Conservation (phyloP, 2,888 invertebrate species). For the Scaptomyza tumidula region DNA sequence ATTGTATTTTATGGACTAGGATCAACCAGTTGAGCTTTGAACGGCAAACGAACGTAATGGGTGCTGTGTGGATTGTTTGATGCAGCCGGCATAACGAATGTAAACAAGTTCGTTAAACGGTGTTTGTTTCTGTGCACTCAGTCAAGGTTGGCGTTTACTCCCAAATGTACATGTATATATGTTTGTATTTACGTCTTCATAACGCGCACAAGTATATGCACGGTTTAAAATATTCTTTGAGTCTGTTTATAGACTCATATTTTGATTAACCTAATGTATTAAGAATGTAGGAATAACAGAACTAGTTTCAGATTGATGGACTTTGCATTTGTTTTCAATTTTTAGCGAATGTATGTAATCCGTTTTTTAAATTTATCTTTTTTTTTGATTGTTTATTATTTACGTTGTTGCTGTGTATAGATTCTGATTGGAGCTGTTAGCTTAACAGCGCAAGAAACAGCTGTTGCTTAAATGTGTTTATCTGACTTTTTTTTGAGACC, state of each 20-base stretch:
- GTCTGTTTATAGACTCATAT: slow-evolving; percentile 41
- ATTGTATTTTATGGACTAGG: not conserved
- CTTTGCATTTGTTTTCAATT: slow-evolving; percentile 39
- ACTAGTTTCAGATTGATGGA: slow-evolving; percentile 39
- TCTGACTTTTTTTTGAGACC: slow-evolving; percentile 25
- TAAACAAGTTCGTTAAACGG: slow-evolving; percentile 78
- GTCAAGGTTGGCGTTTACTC: slow-evolving; percentile 61
- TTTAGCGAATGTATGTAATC: not conserved
- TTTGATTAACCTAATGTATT: slow-evolving; percentile 2
- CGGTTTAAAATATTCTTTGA: slow-evolving; percentile 21
- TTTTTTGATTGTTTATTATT: too few species aligned
- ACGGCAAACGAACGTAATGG: slow-evolving; percentile 19
- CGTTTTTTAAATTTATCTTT: too few species aligned
- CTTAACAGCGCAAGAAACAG: slow-evolving; percentile 30
- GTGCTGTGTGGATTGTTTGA: slow-evolving; percentile 25
- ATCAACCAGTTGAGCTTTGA: not conserved
- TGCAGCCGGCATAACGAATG: slow-evolving; percentile 64
- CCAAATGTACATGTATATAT: not conserved
- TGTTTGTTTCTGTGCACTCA: slow-evolving; percentile 61
- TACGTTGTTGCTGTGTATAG: too few species aligned
- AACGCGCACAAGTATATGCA: not conserved
- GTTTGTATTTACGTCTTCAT: not conserved
- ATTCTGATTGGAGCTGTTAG: slow-evolving; percentile 33
- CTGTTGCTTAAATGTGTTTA: slow-evolving; percentile 44
- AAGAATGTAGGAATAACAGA: slow-evolving; percentile 20